These are phyloP conservation scores for Megalopta genalis DNA, from an alignment of 1,140 invertebrate species.

Conservation along the genomic window DNA sequence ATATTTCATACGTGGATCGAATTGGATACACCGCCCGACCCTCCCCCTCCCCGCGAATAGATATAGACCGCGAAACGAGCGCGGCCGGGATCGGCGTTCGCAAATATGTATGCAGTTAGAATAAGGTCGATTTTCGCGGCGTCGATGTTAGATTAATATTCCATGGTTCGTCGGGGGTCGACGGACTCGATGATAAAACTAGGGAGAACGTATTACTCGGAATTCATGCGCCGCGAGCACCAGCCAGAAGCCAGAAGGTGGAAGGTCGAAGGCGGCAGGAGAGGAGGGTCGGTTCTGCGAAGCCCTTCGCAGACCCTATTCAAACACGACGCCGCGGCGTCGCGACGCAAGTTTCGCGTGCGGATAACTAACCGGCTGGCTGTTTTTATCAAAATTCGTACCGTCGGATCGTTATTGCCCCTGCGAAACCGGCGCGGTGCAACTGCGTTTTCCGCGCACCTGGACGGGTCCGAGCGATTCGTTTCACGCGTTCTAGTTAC, in stretches of 20 bases:
- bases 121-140: conserved; percentile 53
- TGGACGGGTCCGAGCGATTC: too few species aligned
- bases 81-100: not conserved
- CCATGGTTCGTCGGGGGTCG: conserved; percentile 35
- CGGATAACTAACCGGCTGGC: not conserved
- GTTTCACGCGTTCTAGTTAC: too few species aligned
- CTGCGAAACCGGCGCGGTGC: too few species aligned
- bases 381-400: not conserved
- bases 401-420: too few species aligned
- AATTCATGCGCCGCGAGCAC: conserved; percentile 20
- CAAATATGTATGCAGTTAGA: conserved; percentile 5
- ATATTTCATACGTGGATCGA: not conserved
- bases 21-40: not conserved
- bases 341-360: not conserved
- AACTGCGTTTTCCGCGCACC: too few species aligned
- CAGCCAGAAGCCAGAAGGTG: too few species aligned
- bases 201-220: conserved; percentile 15
- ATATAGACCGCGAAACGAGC: not conserved
- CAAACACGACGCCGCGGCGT: conserved; percentile 2
- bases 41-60: not conserved
- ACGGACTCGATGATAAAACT: conserved; percentile 38
- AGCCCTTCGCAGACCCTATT: not conserved
- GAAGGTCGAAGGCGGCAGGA: too few species aligned
- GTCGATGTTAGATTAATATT: conserved; percentile 59
- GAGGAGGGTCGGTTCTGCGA: conserved; percentile 10